Percentiles rank a stretch among this genome's conserved stretches.
These are phyloP conservation scores for Terrapene triunguis DNA, from an alignment of 2,113 vertebrate genomes.

Conservation along the genomic window DNA sequence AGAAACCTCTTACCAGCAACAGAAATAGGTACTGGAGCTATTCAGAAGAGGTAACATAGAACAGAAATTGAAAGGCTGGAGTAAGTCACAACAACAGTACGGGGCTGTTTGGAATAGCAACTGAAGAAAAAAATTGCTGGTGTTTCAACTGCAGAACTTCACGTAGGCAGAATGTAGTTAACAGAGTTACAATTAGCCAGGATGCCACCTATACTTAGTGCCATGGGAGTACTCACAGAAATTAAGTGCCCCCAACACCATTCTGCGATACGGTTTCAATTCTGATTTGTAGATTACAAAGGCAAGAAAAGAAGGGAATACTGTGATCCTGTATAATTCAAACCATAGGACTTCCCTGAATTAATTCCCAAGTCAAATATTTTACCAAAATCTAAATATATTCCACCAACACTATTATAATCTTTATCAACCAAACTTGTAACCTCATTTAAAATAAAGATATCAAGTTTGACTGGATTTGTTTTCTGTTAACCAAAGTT, in stretches of 20 bases:
- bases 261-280: not conserved
- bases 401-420: too few relatives aligned
- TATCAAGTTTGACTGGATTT: too few relatives aligned
- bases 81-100: not conserved
- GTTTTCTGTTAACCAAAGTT: too few relatives aligned
- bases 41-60: not conserved
- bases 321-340: too few relatives aligned
- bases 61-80: not conserved
- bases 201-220: fast-evolving
- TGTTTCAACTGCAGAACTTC: not conserved
- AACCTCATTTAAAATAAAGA: too few relatives aligned
- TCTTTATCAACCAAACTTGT: too few relatives aligned
- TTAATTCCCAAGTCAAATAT: too few relatives aligned
- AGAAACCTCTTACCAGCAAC: not conserved
- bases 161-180: fast-evolving
- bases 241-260: fast-evolving
- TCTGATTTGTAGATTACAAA: not conserved
- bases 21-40: not conserved
- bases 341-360: too few relatives aligned
- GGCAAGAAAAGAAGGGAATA: not conserved
- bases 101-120: not conserved
- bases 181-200: not conserved
- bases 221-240: fast-evolving
- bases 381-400: too few relatives aligned
- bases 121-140: not conserved